A percentile compares a stretch with the other conserved stretches of the same genome.
phyloP scores from a whole-genome alignment of 1,140 invertebrate species.

The Drosophila repletoides region DNA sequence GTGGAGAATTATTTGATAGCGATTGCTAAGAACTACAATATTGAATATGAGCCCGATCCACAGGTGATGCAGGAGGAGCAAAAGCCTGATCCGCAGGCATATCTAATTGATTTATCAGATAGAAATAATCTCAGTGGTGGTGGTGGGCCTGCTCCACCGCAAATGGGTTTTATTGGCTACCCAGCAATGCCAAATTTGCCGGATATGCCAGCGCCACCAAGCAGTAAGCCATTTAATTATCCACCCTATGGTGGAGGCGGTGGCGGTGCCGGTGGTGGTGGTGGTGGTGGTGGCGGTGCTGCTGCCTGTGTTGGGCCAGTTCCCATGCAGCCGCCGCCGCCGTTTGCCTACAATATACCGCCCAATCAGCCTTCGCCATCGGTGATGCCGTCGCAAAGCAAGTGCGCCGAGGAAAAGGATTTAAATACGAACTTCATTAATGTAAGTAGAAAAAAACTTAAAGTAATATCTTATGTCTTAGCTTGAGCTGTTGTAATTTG shows the following conservation, averaged over 20 bases:
- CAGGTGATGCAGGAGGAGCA: constrained; percentile 93
- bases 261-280: constrained; percentile 24
- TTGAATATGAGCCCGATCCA: constrained; percentile 96
- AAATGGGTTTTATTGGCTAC: constrained; percentile 89
- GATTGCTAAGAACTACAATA: constrained; percentile 97
- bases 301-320: constrained; percentile 29
- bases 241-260: constrained; percentile 57
- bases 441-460: constrained; percentile 67
- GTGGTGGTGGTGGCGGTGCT: constrained; percentile 29
- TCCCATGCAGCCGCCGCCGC: constrained; percentile 82
- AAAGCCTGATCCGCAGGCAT: constrained; percentile 85
- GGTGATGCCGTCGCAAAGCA: constrained; percentile 61
- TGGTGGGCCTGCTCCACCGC: constrained; percentile 84
- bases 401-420: constrained; percentile 83
- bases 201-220: constrained; percentile 78
- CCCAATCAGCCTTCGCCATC: constrained; percentile 79
- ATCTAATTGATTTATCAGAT: constrained; percentile 91
- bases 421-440: constrained; percentile 85
- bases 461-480: neutral
- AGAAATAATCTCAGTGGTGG: constrained; percentile 85
- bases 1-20: constrained; percentile 98
- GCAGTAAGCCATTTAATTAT: constrained; percentile 80
- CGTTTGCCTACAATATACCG: constrained; percentile 89
- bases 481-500: constrained; percentile 18
- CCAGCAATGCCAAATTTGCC: constrained; percentile 87